These are phyloP conservation scores for Dendrocincla tyrannina DNA, from an alignment of 2,797 vertebrate genomes.

Conservation along the genomic window DNA sequence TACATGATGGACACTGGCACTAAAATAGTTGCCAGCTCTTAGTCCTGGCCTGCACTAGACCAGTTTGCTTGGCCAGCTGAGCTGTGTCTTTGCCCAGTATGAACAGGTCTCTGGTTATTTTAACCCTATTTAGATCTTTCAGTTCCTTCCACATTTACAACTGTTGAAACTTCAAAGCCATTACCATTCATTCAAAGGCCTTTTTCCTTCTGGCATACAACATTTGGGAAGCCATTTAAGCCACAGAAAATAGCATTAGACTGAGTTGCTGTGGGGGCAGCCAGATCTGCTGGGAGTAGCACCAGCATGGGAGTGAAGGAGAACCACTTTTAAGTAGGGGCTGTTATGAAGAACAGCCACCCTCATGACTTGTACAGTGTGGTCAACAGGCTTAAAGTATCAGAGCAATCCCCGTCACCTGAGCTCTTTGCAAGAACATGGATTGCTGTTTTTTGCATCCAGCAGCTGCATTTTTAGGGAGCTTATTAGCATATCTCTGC, in stretches of 20 bases:
- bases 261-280: not conserved
- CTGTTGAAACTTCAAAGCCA: not conserved
- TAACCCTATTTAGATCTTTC: not conserved
- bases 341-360: not conserved
- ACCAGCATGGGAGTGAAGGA: not conserved
- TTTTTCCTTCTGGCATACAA: not conserved
- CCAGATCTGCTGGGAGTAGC: not conserved
- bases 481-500: not conserved
- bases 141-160: not conserved
- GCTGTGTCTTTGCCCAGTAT: not conserved
- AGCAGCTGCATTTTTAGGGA: slow-evolving; percentile 33
- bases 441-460: not conserved
- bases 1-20: not conserved
- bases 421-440: not conserved
- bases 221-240: not conserved
- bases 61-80: not conserved
- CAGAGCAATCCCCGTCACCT: slow-evolving; percentile 20
- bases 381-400: slow-evolving; percentile 17
- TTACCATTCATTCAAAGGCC: not conserved
- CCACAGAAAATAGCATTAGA: not conserved
- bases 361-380: not conserved
- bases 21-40: not conserved
- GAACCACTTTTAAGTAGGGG: not conserved
- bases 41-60: not conserved
- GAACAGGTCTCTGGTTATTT: not conserved